Conservation (phyloP, 1,140 invertebrate species). For the Bicyclus anynana region DNA sequence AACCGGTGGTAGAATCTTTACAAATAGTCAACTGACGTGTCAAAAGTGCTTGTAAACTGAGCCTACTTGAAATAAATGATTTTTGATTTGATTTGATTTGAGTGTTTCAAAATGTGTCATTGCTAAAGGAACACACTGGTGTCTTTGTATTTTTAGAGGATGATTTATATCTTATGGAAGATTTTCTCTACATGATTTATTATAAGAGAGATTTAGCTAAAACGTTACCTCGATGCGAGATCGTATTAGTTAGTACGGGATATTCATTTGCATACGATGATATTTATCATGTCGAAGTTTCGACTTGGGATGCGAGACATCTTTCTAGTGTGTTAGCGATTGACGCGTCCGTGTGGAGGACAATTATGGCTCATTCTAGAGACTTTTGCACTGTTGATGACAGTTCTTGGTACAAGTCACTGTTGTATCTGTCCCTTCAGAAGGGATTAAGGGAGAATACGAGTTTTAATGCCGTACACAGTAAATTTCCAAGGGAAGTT, state of each 20-base stretch:
- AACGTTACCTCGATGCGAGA: conserved; percentile 28
- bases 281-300: conserved; percentile 26
- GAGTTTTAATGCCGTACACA: conserved; percentile 40
- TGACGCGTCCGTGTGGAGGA: conserved; percentile 36
- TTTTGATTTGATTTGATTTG: too few relatives aligned
- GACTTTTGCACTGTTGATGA: conserved; percentile 44
- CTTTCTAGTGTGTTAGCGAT: conserved; percentile 37
- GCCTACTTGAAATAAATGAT: too few relatives aligned
- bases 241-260: conserved; percentile 31
- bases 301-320: conserved; percentile 34
- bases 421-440: conserved; percentile 43
- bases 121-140: conserved; percentile 23
- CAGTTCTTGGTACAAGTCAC: conserved; percentile 41
- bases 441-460: conserved; percentile 26
- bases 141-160: conserved; percentile 39
- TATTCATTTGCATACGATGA: conserved; percentile 8
- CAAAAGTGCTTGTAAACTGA: too few relatives aligned
- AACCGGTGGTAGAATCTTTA: too few relatives aligned
- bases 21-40: too few relatives aligned
- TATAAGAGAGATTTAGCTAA: conserved; percentile 36
- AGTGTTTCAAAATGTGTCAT: conserved; percentile 44
- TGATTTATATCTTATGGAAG: conserved; percentile 36
- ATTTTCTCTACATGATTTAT: conserved; percentile 42
- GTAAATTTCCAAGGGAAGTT: conserved; percentile 34
- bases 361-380: conserved; percentile 39